Conservation (phyloP, 2,797 vertebrate genomes). For the Gymnothorax reevesii region DNA sequence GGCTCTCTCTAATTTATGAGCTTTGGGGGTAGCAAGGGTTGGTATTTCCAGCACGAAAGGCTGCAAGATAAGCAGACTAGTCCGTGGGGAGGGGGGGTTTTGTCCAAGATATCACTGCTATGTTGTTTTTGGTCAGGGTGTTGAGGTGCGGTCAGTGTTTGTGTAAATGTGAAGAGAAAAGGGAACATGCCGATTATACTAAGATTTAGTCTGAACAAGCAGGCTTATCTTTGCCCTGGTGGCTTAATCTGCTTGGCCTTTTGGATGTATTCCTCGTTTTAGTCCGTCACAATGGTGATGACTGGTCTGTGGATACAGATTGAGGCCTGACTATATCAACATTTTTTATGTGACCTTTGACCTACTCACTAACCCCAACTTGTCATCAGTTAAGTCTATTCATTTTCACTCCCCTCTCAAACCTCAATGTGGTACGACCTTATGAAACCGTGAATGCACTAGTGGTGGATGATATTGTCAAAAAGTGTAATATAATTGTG, state of each 20-base stretch:
- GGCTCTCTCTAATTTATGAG: background rate
- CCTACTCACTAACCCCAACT: background rate
- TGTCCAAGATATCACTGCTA: background rate
- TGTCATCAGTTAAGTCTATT: background rate
- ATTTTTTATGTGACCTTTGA: background rate
- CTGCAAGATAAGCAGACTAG: background rate
- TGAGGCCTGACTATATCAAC: background rate
- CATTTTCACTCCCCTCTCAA: too few species aligned
- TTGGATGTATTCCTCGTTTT: background rate
- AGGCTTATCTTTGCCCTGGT: background rate
- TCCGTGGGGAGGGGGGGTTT: background rate
- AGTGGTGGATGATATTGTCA: too few species aligned
- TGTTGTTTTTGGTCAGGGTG: background rate
- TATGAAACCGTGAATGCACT: too few species aligned
- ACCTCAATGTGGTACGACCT: too few species aligned
- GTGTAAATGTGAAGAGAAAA: background rate
- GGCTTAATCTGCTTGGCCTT: background rate
- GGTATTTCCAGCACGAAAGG: background rate
- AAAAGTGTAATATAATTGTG: too few species aligned
- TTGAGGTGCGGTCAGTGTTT: background rate
- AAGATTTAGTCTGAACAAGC: background rate
- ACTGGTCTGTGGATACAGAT: background rate
- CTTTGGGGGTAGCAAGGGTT: constrained; percentile 13
- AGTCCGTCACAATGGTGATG: background rate
- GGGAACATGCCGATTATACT: background rate